Evolutionary conservation across 1,140 invertebrate genomes (phyloP), one percentile per base, ranked within the genome.

Genomic region (Galleria mellonella): DNA sequence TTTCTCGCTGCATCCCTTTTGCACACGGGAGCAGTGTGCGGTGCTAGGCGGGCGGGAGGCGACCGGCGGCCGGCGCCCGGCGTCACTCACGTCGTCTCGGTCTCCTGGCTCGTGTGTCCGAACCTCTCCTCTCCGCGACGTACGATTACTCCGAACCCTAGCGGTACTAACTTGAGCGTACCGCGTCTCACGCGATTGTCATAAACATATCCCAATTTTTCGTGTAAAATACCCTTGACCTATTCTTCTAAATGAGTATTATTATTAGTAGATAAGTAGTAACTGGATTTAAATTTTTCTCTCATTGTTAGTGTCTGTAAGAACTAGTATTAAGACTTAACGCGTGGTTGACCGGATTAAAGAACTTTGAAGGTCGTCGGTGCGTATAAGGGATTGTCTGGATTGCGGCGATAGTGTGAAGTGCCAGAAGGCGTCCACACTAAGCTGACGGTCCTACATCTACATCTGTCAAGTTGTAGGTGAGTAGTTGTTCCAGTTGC

Each of bases 71-170:
- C 50, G 48, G 51, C 54, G 51, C 47, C 62, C 70, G 53, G 76
- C 76, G 70, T 79, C 79, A 82, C 75, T 84, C 79, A 79, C 79
- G 72, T 75, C 70, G 72, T 64, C 59, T 79, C 72, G 68, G 55
- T 82, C 73, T 70, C 72, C 73, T 60, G 64, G 72, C 55, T 70
- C 65, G 79, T 76, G 69, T 74, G 79, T 78, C 81, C 65, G 71
- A 72, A 74, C 77, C 75, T 84, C 51, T 81, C 81, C 75, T 70
- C 52, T 73, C 77, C 74, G 72, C 59, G 75, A 70, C 71, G 71
- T 79, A 65, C 78, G 76, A 76, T 73, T 61, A 70, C 62, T 77
- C 69, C 69, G 68, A 72, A 71, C 66, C 70, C 75, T 55, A 64
- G 71, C 71, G 73, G 72, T 72, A 75, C 65, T 72, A 67, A 73